Evolutionary conservation across 2,113 vertebrate species (phyloP).

Genomic region (Cebidichthys violaceus): DNA sequence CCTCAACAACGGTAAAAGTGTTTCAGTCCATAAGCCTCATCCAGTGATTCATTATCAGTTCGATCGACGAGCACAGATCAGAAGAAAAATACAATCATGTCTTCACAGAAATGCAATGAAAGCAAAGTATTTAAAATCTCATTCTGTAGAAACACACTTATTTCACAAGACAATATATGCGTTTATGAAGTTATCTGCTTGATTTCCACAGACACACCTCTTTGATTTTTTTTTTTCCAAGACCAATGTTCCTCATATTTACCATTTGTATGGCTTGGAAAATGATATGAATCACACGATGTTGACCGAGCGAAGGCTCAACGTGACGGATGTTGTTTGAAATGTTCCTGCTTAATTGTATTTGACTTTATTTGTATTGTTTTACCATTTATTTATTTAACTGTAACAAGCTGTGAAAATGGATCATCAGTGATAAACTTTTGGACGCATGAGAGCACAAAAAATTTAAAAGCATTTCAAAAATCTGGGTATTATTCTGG

Average conservation of each 20-base stretch:
- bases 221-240: neutral
- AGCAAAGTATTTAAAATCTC: neutral
- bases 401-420: conserved; percentile 8
- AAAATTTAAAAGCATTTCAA: neutral
- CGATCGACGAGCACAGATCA: neutral
- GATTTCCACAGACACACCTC: neutral
- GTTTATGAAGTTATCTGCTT: no score
- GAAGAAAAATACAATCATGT: neutral
- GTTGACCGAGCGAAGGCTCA: neutral
- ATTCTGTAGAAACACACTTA: neutral
- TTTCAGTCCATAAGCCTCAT: neutral
- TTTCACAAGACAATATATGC: neutral
- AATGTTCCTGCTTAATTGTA: neutral
- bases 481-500: conserved; percentile 9
- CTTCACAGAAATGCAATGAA: neutral
- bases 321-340: neutral
- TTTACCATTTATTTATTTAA: neutral
- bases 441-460: neutral
- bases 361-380: neutral
- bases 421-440: neutral
- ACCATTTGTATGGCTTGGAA: neutral
- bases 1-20: no score
- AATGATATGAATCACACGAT: neutral
- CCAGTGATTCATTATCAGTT: neutral
- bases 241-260: neutral